These are phyloP conservation scores for Tinamus guttatus DNA, from an alignment of 2,113 vertebrate species.

Conservation along the genomic window DNA sequence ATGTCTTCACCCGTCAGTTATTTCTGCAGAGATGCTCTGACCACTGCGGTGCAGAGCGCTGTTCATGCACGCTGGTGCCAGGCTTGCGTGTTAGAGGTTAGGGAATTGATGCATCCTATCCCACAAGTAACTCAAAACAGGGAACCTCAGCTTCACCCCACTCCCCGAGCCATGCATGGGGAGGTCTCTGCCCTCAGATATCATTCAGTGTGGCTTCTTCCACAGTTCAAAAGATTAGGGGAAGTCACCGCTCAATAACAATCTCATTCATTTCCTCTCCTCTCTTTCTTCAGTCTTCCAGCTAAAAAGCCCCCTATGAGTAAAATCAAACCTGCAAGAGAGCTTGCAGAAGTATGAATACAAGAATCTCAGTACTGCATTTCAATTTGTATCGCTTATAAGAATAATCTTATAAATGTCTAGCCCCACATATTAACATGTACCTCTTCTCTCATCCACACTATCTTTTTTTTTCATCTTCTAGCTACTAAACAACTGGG, in stretches of 20 bases:
- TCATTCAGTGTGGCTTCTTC: neutral
- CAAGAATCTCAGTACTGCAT: neutral
- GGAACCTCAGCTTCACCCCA: neutral
- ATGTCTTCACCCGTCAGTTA: neutral
- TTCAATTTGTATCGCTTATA: neutral
- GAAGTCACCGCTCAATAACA: neutral
- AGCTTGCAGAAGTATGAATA: neutral
- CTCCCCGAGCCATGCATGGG: neutral
- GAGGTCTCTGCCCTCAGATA: neutral
- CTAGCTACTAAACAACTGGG: neutral
- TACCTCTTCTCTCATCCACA: neutral
- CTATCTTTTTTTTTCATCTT: neutral
- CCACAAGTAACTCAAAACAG: neutral
- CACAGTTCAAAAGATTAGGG: neutral
- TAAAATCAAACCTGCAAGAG: neutral
- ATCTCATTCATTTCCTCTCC: neutral
- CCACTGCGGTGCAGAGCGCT: neutral
- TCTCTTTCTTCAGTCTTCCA: neutral
- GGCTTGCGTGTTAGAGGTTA: fast-evolving
- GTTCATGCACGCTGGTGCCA: neutral
- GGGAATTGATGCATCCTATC: neutral
- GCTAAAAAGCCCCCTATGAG: neutral
- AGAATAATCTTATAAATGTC: neutral
- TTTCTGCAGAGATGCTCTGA: neutral
- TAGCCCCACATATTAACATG: neutral